Evolutionary conservation across 1,140 invertebrate genomes (phyloP), one percentile per base, ranked within the genome.

Genomic region (Papilio helenus): DNA sequence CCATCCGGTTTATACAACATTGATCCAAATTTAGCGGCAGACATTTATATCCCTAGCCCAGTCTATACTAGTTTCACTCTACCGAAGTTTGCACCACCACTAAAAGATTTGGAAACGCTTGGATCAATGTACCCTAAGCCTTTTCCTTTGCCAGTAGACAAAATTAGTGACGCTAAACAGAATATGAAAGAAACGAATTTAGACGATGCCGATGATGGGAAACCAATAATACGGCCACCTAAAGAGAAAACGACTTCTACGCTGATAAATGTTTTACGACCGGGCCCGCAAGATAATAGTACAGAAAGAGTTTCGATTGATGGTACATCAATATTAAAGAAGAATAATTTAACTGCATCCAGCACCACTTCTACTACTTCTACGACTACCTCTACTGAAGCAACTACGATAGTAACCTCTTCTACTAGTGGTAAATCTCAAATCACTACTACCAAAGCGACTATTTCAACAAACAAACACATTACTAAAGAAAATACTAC

Each of bases 41-140:
- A 94, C 72, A 80, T 94, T n/a, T 94, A 94, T 80, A 82, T 91
- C 14, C 90, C 91, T 77, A 93, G 94, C 82, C 96, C 96, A 16
- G 86, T 96, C 73, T 97, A 97, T 79, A 96, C 96, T 8, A 97
- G 96, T 84, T 97, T 96, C 86, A 96, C 96, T 39, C 95, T 96
- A 76, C 96, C 96, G 2, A 95, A 96, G 79, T 94, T 96, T 85
- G 94, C 94, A 26, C 94, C 93, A 42, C 91, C 95, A 51, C 79
- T 93, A 68, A 93, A 95, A 85, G 90, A 95, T 86, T 93, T 93
- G 85, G 94, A 95, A 92, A 94, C 92, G 42, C 88, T 96, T 55
- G 95, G 95, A 16, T 94, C 94, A 9, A 94, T 92, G 79, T 95
- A 94, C 82, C 91, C 95, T 8, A 95, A 95, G 87, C 93, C 96